Evolutionary conservation across 2,888 invertebrate species (phyloP), one percentile per base, ranked within the genome.

Genomic region (Brachypalpus laphriformis): DNA sequence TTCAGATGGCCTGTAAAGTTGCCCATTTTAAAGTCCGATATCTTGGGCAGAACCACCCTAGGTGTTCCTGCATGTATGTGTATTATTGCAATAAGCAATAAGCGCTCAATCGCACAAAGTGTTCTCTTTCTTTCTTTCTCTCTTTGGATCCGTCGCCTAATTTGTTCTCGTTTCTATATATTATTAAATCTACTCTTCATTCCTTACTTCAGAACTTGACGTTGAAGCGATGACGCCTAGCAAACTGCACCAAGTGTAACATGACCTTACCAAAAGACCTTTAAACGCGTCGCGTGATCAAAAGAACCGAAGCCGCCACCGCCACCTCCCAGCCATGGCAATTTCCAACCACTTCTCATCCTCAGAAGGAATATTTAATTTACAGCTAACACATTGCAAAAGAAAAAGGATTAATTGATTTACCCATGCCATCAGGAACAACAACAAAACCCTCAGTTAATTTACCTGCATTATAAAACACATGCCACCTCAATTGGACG

Each of bases 401-500:
- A 47, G 57, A 18, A 66, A 57, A 66, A 56, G 63, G 56, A 63
- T 78, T 78, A 81, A 81, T 81, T 81, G 66, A 81, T 74, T 81
- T 68, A 68, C 66, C 59, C 66, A 66, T 66, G 42, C 72, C 56
- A 28, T 37, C 63, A 45, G 14, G 11, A 31, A 18, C 54, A 54
- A 61, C 28, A 51, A n/a, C 16, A 42, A 25, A 57, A 31, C 5
- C 20, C n/a, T 28, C 11, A 42, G 49, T 28, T 82, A 51, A 82
- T 76, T 71, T 42, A 56, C 37, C 37, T 68, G 54, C 63, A 76
- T 57, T 82, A 34, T 18, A 63, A 51, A 76, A 70, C 51, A 51
- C 71, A 78, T 68, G 68, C 74, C 42, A 78, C 74, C 54, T 45
- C 6, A 45, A 54, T 45, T 47, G 61, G 37, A 22, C 51, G n/a